Evolutionary conservation across 2,888 invertebrate species (phyloP), one percentile per base, ranked within the genome.

Genomic region (Leucoptera coffeella): DNA sequence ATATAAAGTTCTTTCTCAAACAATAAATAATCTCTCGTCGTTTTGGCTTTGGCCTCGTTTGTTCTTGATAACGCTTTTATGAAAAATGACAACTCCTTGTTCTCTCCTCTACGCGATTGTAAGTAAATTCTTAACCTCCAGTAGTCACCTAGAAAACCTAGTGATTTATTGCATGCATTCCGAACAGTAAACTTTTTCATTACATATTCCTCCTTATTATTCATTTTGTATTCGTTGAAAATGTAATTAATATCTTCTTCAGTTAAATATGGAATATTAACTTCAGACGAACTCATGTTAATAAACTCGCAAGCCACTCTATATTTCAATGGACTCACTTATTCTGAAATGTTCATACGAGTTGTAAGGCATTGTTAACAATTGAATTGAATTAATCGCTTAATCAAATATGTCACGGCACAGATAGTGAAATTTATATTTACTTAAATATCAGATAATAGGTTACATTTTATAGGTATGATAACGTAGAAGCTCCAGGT

Each of bases 61-160:
- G 47, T 38, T 34, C 40, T 45, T 0, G 62, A 48, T 21, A 65
- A 38, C 3, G 55, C 47, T 45, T 69, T 69, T 12, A 65, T 43
- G 21, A 69, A 69, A 33, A 58, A 67, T n/a, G n/a, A n/a, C n/a
- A 28, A 34, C 32, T 2, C 55, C 34, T 1, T 37, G 30, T 36
- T 43, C 41, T 27, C 39, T 22, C 39, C 32, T 7, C 39, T 33
- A 25, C 39, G 34, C 6, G 34, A 36, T 17, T 43, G 28, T 14
- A 46, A 19, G 27, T 37, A 29, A 9, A 67, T 49, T 40, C 48
- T 41, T 2, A 67, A 37, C 44, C 50, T 65, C 51, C 52, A 59
- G 38, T 67, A 64, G 35, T 69, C 69, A n/a, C 52, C 42, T 14
- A 64, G 34, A 33, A 59, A 67, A 12, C 69, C 69, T 29, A 69